Conservation (phyloP, 2,797 vertebrate species). For the Aeoliscus strigatus region DNA sequence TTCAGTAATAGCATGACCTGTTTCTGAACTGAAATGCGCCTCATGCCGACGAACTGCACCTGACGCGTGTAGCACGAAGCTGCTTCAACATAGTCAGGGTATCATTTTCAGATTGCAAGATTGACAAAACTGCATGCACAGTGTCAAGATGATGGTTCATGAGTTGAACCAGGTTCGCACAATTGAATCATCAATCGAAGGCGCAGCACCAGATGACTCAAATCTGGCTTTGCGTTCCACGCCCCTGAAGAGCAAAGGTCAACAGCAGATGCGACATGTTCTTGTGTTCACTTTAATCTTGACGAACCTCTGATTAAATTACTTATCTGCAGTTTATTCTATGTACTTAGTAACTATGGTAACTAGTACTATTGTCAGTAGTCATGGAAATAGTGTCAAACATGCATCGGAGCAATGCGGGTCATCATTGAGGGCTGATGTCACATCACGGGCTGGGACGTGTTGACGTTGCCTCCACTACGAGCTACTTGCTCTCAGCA, state of each 20-base stretch:
- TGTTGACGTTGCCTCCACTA: conserved; percentile 18
- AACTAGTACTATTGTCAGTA: conserved; percentile 16
- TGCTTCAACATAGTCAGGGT: too few relatives aligned
- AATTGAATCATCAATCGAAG: too few relatives aligned
- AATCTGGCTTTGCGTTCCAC: too few relatives aligned
- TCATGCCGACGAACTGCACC: too few relatives aligned
- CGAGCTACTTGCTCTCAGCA: conserved; percentile 14
- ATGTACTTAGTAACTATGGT: conserved; percentile 4
- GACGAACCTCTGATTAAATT: conserved; percentile 29
- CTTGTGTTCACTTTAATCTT: conserved; percentile 21
- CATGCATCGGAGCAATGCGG: conserved; percentile 58
- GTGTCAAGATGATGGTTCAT: too few relatives aligned
- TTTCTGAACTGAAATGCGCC: too few relatives aligned
- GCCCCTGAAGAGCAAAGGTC: conserved; percentile 13
- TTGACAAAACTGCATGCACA: too few relatives aligned
- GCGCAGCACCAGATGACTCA: too few relatives aligned
- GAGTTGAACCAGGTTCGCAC: too few relatives aligned
- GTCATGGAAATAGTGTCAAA: conserved; percentile 39
- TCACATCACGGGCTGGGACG: conserved; percentile 12
- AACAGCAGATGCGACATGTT: conserved; percentile 45
- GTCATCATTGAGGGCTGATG: conserved; percentile 27
- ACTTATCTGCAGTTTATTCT: conserved; percentile 40
- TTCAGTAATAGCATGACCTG: too few relatives aligned
- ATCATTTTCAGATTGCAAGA: too few relatives aligned
- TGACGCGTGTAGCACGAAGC: too few relatives aligned